Evolutionary conservation across 1,140 invertebrate species (phyloP).

Genomic region (Metopolophium dirhodum): DNA sequence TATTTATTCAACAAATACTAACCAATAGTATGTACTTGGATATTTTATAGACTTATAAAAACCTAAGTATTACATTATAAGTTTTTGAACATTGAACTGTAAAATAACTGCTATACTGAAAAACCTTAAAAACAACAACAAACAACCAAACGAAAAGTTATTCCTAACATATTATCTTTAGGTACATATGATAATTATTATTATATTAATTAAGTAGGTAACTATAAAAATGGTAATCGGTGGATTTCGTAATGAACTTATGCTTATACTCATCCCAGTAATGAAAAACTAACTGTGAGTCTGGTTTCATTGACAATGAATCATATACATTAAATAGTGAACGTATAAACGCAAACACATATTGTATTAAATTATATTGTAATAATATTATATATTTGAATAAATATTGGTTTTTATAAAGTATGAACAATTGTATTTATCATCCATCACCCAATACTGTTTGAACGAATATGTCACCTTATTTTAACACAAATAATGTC

Average conservation of each 20-base stretch:
- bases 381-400: not conserved
- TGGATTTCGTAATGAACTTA: not conserved
- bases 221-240: not conserved
- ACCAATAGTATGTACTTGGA: too few relatives aligned
- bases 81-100: too few relatives aligned
- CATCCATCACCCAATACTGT: not conserved
- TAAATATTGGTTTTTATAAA: not conserved
- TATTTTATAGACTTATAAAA: too few relatives aligned
- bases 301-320: not conserved
- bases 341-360: not conserved
- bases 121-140: too few relatives aligned
- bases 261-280: not conserved
- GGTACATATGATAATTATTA: too few relatives aligned
- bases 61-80: too few relatives aligned
- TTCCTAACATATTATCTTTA: too few relatives aligned
- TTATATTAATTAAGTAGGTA: not conserved
- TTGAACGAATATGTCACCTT: not conserved
- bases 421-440: constrained; percentile 37
- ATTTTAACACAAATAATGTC: not conserved
- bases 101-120: too few relatives aligned
- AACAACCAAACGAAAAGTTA: too few relatives aligned
- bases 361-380: too few relatives aligned
- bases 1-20: too few relatives aligned
- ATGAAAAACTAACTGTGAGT: not conserved
- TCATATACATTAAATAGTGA: not conserved